Conservation (phyloP, 1,140 invertebrate species). For the Neomicropteryx cornuta region DNA sequence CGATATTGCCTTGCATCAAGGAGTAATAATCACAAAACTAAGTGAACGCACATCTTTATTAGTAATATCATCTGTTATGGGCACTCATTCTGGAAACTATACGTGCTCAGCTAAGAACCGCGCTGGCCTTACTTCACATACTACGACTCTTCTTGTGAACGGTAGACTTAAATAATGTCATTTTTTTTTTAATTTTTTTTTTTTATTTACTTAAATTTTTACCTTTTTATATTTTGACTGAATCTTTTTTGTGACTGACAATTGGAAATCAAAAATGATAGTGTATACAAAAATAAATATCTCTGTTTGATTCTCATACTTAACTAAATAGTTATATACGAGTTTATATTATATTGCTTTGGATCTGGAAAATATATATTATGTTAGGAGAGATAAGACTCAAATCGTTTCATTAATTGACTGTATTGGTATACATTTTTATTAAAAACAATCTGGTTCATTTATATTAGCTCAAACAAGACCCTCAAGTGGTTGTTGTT, state of each 20-base stretch:
- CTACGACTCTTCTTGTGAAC: conserved; percentile 58
- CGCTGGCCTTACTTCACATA: conserved; percentile 53
- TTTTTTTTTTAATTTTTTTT: conserved; percentile 11
- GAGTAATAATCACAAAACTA: conserved; percentile 16
- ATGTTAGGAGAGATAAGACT: too few relatives aligned
- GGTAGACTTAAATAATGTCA: conserved; percentile 34
- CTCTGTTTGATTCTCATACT: too few relatives aligned
- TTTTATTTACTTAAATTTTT: conserved; percentile 8
- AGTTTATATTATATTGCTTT: too few relatives aligned
- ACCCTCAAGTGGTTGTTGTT: too few relatives aligned
- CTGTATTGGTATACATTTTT: too few relatives aligned
- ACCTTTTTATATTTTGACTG: conserved; percentile 3
- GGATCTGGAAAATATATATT: too few relatives aligned
- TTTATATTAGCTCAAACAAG: too few relatives aligned
- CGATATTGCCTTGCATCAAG: conserved; percentile 22
- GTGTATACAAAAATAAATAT: too few relatives aligned
- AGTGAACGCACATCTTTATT: conserved; percentile 22
- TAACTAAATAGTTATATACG: too few relatives aligned
- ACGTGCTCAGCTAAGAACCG: conserved; percentile 55
- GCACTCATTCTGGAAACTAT: conserved; percentile 47
- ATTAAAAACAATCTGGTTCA: too few relatives aligned
- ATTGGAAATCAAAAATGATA: too few relatives aligned
- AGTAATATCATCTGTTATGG: conserved; percentile 33
- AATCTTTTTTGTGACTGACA: conserved; percentile 9
- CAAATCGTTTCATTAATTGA: too few relatives aligned